Conservation (phyloP, 2,888 invertebrate genomes). For the Leucania comma region DNA sequence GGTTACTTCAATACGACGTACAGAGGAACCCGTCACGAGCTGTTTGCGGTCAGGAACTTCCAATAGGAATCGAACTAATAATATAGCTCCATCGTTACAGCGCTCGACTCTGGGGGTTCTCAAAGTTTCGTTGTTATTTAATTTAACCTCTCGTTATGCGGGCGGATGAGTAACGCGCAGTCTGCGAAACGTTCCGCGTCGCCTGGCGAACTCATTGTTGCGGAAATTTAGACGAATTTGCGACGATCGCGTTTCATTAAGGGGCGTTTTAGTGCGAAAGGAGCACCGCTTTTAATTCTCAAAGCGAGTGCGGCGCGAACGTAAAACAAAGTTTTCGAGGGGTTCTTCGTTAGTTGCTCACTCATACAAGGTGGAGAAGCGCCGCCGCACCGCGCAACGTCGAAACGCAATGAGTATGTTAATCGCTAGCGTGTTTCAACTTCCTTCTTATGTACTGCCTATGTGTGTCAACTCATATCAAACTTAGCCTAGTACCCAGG, state of each 20-base stretch:
- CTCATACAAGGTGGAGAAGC: constrained; percentile 77
- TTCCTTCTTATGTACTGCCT: constrained; percentile 56
- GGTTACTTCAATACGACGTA: constrained; percentile 28
- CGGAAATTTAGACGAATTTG: constrained; percentile 88
- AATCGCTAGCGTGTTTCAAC: constrained; percentile 69
- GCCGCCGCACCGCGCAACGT: constrained; percentile 58
- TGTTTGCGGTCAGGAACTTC: constrained; percentile 83
- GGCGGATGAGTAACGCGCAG: constrained; percentile 80
- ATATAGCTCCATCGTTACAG: constrained; percentile 70
- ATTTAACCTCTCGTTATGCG: constrained; percentile 87
- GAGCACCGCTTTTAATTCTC: constrained; percentile 84
- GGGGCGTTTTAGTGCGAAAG: constrained; percentile 84
- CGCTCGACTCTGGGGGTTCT: constrained; percentile 71
- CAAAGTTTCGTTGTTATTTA: constrained; percentile 87
- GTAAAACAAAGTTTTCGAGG: constrained; percentile 84
- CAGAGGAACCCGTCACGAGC: constrained; percentile 70
- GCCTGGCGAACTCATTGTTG: constrained; percentile 83
- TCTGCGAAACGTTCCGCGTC: constrained; percentile 81
- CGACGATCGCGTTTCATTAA: constrained; percentile 88
- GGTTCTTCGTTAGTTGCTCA: constrained; percentile 87
- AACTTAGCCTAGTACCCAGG: constrained; percentile 37
- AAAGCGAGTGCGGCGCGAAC: constrained; percentile 83
- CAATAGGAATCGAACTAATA: constrained; percentile 81
- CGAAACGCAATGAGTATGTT: constrained; percentile 67
- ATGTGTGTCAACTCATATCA: constrained; percentile 38